Base-by-base conservation (phyloP, 1,140 invertebrate species). In the Chionoecetes opilio region DNA sequence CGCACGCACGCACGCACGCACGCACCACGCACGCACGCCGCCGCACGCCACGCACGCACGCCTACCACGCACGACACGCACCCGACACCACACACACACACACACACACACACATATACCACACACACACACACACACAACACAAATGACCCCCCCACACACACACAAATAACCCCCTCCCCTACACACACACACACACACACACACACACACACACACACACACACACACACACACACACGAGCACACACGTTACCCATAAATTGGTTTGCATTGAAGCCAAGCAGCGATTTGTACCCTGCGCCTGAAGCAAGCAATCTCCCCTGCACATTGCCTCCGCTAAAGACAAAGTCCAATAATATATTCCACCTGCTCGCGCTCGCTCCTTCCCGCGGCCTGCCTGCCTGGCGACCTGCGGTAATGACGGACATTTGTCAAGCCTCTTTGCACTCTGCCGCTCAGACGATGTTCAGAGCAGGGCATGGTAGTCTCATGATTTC, bases 201-300 rank as follows among this genome's bases (percentile, higher is more conserved):
- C 63, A 75, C 63, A 75, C 63, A 75, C 63, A 75, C 63, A 75
- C 63, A 75, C 63, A 75, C 63, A 75, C 63, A 75, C 63, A 75
- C 63, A 75, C 63, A 75, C 63, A n/a, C 41, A 46, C 41, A 46
- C 41, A 46, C 41, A 46, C 41, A 46, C 41, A 46, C 41, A 46
- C 41, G n/a, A 2, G n/a, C 63, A 21, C 26, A 46, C 41, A 46
- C 41, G 14, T 46, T 8, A 14, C 5, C 41, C 41, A 46, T 46
- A 8, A 75, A 75, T 75, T 75, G 46, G 63, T 75, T 75, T n/a
- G 63, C 21, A 1, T 75, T n/a, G 63, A 75, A 75, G 63, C 63
- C 63, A 75, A 75, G n/a, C 21, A 21, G 63, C 63, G 63, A 75
- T 75, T 75, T n/a, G 63, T 75, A 75, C n/a, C 63, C 63, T n/a